Evolutionary conservation across 2,797 vertebrate species (phyloP).

Genomic region (Thaleichthys pacificus): DNA sequence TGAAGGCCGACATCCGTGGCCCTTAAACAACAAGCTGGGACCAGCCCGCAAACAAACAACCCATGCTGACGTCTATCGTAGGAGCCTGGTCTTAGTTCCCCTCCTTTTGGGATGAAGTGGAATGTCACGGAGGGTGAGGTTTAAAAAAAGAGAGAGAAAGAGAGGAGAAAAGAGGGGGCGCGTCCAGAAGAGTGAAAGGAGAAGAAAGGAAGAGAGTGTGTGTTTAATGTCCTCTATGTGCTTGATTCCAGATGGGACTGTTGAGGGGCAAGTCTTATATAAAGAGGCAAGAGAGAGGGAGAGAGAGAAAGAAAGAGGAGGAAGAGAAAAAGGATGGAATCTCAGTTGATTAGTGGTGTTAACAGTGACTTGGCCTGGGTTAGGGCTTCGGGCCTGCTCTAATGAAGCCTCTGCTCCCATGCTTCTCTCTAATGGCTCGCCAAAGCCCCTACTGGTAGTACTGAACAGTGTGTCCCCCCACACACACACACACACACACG

Average conservation of each 20-base stretch:
- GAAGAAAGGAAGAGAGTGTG: not conserved
- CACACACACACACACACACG: slow-evolving; percentile 26
- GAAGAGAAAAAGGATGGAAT: slow-evolving; percentile 19
- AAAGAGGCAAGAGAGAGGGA: slow-evolving; percentile 19
- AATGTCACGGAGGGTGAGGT: not conserved
- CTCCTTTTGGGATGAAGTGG: no score
- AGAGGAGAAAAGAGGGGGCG: not conserved
- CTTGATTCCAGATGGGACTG: slow-evolving; percentile 23
- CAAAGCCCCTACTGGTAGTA: slow-evolving; percentile 70
- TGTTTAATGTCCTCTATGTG: not conserved
- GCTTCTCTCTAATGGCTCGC: slow-evolving; percentile 61
- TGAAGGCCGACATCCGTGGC: not conserved
- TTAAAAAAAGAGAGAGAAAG: not conserved
- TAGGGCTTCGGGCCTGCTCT: slow-evolving; percentile 69
- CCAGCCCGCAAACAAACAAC: no score
- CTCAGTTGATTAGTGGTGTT: slow-evolving; percentile 58
- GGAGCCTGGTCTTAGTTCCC: no score
- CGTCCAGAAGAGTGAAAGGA: not conserved
- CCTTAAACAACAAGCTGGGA: not conserved
- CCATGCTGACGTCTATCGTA: no score
- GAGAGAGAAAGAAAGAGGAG: slow-evolving; percentile 9
- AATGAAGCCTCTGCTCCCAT: slow-evolving; percentile 56
- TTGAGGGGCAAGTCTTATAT: slow-evolving; percentile 13
- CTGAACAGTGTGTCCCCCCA: slow-evolving; percentile 57
- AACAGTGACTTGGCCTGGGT: slow-evolving; percentile 53